phyloP scores from a whole-genome alignment of 2,113 vertebrate species.

The Cathartes aura region DNA sequence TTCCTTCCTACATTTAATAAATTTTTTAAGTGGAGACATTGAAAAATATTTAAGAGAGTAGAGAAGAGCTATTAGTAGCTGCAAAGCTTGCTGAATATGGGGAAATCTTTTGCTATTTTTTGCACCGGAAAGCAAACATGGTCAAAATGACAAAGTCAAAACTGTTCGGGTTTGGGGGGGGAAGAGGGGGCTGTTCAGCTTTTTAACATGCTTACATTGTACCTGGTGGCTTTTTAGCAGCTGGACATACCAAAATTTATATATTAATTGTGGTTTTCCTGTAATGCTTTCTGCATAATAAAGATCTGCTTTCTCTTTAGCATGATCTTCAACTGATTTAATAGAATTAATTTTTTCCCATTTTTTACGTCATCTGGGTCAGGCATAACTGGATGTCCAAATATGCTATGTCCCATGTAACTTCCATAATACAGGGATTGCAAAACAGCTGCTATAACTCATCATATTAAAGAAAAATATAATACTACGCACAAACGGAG shows the following conservation, averaged over 20 bases:
- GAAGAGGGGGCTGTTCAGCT: background rate
- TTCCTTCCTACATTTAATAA: background rate
- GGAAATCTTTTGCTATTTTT: background rate
- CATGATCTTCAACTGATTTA: background rate
- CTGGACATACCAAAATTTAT: background rate
- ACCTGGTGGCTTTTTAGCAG: background rate
- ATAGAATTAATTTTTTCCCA: background rate
- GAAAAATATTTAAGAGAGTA: background rate
- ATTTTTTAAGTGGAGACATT: background rate
- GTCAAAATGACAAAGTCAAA: background rate
- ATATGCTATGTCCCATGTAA: background rate
- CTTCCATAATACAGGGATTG: background rate
- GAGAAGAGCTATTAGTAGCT: background rate
- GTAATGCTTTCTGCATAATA: background rate
- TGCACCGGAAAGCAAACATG: background rate
- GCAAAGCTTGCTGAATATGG: background rate
- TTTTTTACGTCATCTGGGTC: background rate
- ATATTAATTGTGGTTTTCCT: background rate
- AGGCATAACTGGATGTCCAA: background rate
- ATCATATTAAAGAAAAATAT: background rate
- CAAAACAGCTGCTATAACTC: background rate
- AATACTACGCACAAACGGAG: background rate
- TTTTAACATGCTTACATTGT: background rate
- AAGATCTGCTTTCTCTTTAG: background rate
- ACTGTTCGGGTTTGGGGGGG: fast-evolving